Conservation (phyloP, 2,113 vertebrate genomes). For the Burhinus bistriatus region DNA sequence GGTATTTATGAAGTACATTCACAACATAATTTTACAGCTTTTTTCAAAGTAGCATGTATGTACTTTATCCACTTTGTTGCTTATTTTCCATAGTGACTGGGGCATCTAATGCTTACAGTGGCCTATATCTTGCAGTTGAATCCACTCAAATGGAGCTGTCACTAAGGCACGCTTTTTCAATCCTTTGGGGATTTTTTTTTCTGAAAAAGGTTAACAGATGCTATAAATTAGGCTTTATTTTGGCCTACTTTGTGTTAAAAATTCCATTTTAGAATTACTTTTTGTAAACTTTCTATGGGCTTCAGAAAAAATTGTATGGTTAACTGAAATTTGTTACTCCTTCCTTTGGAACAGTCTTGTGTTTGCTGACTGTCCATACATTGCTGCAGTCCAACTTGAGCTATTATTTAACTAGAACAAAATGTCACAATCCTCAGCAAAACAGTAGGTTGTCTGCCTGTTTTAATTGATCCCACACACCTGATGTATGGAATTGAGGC, state of each 20-base stretch:
- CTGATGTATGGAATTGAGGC: not conserved
- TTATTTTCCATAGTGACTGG: not conserved
- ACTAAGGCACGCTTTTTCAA: not conserved
- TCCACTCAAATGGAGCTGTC: not conserved
- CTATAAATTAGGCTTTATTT: not conserved
- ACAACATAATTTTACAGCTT: not conserved
- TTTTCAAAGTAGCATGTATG: not conserved
- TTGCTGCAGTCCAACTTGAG: not conserved
- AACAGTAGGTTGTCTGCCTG: not conserved
- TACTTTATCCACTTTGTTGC: not conserved
- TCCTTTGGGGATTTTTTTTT: not conserved
- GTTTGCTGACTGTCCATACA: not conserved
- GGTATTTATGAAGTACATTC: not conserved
- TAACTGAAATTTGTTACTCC: not conserved
- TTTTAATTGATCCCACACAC: not conserved
- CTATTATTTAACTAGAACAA: not conserved
- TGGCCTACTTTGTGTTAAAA: not conserved
- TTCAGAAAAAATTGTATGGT: not conserved
- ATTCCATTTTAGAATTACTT: not conserved
- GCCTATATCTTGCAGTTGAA: not conserved
- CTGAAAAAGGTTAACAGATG: not conserved
- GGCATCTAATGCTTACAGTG: not conserved
- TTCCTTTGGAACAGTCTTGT: not conserved
- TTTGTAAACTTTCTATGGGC: not conserved
- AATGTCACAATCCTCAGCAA: not conserved